Evolutionary conservation across 1,140 invertebrate genomes (phyloP).

Genomic region (Megalonaias nervosa): DNA sequence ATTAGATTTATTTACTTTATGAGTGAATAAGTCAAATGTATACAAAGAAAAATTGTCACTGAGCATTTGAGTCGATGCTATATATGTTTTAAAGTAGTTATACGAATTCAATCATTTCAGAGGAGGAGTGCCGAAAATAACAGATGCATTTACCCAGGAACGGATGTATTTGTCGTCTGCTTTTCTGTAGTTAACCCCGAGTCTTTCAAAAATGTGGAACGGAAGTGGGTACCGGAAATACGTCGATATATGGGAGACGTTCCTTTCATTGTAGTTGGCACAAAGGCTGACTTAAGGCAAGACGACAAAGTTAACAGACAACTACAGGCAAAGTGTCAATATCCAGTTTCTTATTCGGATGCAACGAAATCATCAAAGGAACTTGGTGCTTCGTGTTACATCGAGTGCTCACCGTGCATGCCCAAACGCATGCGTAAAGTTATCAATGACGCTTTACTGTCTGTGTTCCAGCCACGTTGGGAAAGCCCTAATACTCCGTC

Average conservation of each 20-base stretch:
- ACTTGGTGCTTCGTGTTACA: slow-evolving; percentile 46
- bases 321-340: slow-evolving; percentile 30
- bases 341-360: slow-evolving; percentile 34
- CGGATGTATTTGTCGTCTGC: slow-evolving; percentile 61
- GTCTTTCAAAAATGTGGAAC: slow-evolving; percentile 47
- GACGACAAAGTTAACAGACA: slow-evolving; percentile 36
- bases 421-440: slow-evolving; percentile 44
- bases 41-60: too few relatives aligned
- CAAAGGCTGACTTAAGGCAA: slow-evolving; percentile 54
- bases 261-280: slow-evolving; percentile 57
- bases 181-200: slow-evolving; percentile 56
- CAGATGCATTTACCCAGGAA: slow-evolving; percentile 37
- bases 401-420: slow-evolving; percentile 71
- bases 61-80: too few relatives aligned
- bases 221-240: slow-evolving; percentile 61
- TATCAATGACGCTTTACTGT: slow-evolving; percentile 50
- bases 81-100: too few relatives aligned
- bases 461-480: slow-evolving; percentile 31
- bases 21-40: too few relatives aligned
- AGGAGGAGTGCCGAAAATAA: slow-evolving; percentile 32
- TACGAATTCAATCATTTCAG: slow-evolving; percentile 20
- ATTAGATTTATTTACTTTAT: too few relatives aligned
- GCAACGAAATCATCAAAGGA: slow-evolving; percentile 27
- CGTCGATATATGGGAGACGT: slow-evolving; percentile 37
- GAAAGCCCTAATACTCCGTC: too few relatives aligned